These are phyloP conservation scores for Oreochromis tanganicae DNA, from an alignment of 2,113 vertebrate genomes.

Conservation along the genomic window DNA sequence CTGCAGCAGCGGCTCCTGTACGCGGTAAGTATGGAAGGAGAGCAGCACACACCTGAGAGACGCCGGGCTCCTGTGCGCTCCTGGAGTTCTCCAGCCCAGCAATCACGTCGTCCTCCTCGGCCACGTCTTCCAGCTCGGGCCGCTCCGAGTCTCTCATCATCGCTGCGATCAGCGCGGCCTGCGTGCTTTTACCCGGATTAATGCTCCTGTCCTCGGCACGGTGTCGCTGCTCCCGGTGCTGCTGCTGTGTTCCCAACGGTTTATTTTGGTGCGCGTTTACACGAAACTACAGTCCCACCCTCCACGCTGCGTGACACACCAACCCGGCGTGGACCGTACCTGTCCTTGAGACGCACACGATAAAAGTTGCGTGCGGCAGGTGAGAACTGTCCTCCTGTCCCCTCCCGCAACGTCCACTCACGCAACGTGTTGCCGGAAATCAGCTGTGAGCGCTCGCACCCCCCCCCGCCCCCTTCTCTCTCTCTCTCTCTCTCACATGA, in stretches of 20 bases:
- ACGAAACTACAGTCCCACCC: not conserved
- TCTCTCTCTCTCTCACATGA: not conserved
- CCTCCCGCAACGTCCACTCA: not conserved
- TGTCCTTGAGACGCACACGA: not conserved
- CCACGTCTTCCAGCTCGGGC: slow-evolving; percentile 40
- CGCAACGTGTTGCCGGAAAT: not conserved
- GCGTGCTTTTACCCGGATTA: not conserved
- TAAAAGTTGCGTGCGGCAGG: not conserved
- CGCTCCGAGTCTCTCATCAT: slow-evolving; percentile 44
- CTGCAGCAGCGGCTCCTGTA: not conserved
- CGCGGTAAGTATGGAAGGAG: not conserved
- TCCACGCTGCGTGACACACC: not conserved
- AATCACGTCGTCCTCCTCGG: slow-evolving; percentile 56
- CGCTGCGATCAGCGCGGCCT: not conserved
- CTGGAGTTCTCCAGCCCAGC: not conserved
- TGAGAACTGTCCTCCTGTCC: not conserved
- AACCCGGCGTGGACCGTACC: not conserved
- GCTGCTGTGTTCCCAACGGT: not conserved
- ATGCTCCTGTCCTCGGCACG: not conserved
- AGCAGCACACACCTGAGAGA: not conserved
- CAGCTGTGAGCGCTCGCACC: not conserved
- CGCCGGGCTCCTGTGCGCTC: not conserved
- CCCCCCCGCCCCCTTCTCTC: rapidly evolving
- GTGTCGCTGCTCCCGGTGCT: not conserved
- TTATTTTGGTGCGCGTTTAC: not conserved